Evolutionary conservation across 2,113 vertebrate genomes (phyloP), one percentile per base, ranked within the genome.

Genomic region (Spermophilus dauricus): DNA sequence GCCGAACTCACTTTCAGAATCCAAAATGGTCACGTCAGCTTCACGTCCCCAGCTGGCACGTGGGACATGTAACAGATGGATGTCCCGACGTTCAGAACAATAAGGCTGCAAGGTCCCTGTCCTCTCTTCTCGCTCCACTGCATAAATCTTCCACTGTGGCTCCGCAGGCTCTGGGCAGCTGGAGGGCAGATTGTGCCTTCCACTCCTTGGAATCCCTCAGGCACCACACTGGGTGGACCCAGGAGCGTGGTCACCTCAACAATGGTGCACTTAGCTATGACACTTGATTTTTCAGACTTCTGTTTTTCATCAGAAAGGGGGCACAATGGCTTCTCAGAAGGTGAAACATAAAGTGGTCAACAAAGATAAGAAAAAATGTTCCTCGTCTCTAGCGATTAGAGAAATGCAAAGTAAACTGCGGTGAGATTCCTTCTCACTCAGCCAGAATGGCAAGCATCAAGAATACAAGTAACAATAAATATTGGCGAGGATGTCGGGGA

Each of bases 211-310:
- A 70, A 76, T 26, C 14, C 45, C 11, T 77, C 24, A 30, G 4
- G 26, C 20, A 24, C 56, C 26, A 3, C 37, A 0, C 14, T 9
- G 18, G 14, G 4, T 3, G 63, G 67, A 18, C 65, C 16, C 0
- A 0, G 1, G 56, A 69, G 28, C 45, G 1, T 8, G 2, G 51
- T 5, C 5, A 32, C 82, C 5, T 45, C 12, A 2, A 30, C 8
- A 16, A 1, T 10, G 5, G 1, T 10, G 2, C 11, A 0, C n/a
- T 48, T 8, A 10, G 48, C 30, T 51, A 5, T 1, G 1, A 34
- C 17, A 1, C 39, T 37, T 32, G 11, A 34, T 14, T 61, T 63
- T 67, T 56, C 51, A 48, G 93, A 58, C 30, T 37, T 87, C 56
- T 72, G 70, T 8, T 32, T 58, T 48, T 16, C 63, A 17, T 42